phyloP scores from a whole-genome alignment of 2,888 invertebrate genomes.

The Merodon equestris region DNA sequence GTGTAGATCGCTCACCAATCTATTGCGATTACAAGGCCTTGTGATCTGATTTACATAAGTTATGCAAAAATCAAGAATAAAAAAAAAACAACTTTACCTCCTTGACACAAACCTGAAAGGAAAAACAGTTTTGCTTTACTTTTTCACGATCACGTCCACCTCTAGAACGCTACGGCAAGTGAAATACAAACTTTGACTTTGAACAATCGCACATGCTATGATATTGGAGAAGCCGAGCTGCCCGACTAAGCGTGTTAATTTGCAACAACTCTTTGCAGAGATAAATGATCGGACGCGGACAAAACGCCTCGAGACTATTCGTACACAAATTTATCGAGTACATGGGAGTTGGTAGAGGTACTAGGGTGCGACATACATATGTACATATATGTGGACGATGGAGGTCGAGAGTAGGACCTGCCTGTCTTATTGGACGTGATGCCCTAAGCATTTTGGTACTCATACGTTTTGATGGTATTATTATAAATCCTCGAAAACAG shows the following conservation, averaged over 20 bases:
- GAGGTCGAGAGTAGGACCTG: slow-evolving; percentile 2
- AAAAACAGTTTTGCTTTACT: not conserved
- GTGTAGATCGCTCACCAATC: not conserved
- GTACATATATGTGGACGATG: not conserved
- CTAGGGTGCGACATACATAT: not conserved
- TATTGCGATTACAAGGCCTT: not conserved
- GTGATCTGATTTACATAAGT: slow-evolving; percentile 5
- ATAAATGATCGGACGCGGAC: slow-evolving; percentile 56
- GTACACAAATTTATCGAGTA: slow-evolving; percentile 31
- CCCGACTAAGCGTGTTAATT: slow-evolving; percentile 57
- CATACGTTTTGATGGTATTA: slow-evolving; percentile 54
- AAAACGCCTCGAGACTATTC: slow-evolving; percentile 41
- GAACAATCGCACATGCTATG: not conserved
- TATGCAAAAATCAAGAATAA: not conserved
- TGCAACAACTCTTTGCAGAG: slow-evolving; percentile 51
- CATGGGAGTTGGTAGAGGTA: not conserved
- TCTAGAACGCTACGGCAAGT: not conserved
- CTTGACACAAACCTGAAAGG: not conserved
- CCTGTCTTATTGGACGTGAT: slow-evolving; percentile 26
- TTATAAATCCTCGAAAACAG: slow-evolving; percentile 19
- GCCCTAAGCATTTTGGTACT: slow-evolving; percentile 37
- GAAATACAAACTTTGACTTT: not conserved
- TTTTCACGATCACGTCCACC: slow-evolving; percentile 27
- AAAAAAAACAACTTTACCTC: not conserved
- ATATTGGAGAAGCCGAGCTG: slow-evolving; percentile 8